Conservation (phyloP, 2,797 vertebrate genomes). For the Silurus aristotelis region DNA sequence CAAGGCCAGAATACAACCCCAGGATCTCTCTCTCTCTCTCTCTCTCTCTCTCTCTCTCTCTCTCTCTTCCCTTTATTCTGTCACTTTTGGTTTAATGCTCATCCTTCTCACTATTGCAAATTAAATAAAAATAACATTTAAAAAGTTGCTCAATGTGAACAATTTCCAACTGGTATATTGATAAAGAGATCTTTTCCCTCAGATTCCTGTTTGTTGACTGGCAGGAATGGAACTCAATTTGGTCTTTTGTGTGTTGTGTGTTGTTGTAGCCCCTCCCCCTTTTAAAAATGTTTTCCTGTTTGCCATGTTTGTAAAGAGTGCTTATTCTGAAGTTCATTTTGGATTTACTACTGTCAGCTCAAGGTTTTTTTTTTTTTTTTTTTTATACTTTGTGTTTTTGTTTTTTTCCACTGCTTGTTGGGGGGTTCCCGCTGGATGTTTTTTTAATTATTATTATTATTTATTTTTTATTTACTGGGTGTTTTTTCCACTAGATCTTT, state of each 20-base stretch:
- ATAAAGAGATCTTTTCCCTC: neutral
- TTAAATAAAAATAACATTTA: no score
- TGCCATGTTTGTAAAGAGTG: neutral
- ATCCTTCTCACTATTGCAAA: neutral
- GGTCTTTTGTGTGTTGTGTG: neutral
- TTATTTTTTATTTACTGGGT: no score
- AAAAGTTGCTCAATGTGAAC: neutral
- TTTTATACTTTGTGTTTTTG: no score
- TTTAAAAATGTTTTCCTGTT: neutral
- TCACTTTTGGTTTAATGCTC: neutral
- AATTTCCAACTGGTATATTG: neutral
- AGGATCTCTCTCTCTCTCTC: neutral
- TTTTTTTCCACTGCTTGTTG: neutral
- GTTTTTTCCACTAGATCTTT: no score
- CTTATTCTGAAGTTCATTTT: neutral
- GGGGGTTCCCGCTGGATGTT: no score
- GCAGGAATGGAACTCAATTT: neutral
- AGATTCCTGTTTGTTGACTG: neutral
- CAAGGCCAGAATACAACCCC: neutral
- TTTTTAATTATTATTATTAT: no score
- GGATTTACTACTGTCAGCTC: neutral
- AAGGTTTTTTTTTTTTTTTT: neutral
- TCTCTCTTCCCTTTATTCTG: neutral
- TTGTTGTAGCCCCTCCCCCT: neutral
- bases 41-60: constrained; percentile 5